Evolutionary conservation across 2,888 invertebrate genomes (phyloP).

Genomic region (Lepidocyrtoides sp.): DNA sequence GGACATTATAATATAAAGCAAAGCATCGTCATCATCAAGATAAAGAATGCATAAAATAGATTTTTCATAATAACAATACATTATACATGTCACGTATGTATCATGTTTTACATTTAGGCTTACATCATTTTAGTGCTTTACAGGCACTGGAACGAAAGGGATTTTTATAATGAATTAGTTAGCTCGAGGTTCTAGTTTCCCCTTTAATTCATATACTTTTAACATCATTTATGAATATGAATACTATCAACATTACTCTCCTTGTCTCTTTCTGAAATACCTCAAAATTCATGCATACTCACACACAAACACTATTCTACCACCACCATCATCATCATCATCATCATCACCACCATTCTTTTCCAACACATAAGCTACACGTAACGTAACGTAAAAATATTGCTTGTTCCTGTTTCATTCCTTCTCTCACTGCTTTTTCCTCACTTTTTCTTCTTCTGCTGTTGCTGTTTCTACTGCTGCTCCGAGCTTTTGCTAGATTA

Average conservation of each 20-base stretch:
- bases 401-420: constrained; percentile 12
- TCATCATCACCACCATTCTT: no score
- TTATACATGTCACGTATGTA: constrained; percentile 27
- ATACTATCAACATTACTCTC: constrained; percentile 42
- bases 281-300: constrained; percentile 37
- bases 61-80: constrained; percentile 38
- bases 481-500: constrained; percentile 45
- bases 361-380: neutral
- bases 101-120: neutral
- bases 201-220: constrained; percentile 53
- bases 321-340: no score
- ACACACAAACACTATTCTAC: neutral
- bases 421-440: neutral
- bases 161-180: constrained; percentile 53
- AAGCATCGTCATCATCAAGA: constrained; percentile 4
- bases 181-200: constrained; percentile 45
- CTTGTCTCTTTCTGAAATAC: constrained; percentile 13
- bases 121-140: neutral
- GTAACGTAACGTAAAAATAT: constrained; percentile 5
- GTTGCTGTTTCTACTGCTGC: neutral
- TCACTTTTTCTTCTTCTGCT: neutral
- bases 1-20: neutral
- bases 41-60: constrained; percentile 44
- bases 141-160: neutral
- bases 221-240: constrained; percentile 52